Base-by-base conservation (phyloP, 2,888 invertebrate genomes). In the Trichogramma dendrolimi region DNA sequence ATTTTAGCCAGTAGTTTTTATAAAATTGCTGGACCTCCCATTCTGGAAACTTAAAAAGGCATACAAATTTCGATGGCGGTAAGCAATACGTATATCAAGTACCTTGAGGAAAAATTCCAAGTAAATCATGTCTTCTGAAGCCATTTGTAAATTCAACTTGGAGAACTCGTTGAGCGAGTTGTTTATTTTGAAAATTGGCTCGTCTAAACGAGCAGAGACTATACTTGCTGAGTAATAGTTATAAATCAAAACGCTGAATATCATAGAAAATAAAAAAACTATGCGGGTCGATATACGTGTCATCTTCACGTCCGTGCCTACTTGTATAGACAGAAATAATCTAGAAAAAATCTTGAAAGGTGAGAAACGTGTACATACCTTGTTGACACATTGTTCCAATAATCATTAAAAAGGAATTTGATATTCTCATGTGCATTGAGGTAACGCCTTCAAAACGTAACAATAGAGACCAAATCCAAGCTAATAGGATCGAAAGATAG, bases 201-300 rank as follows among this genome's bases (percentile, higher is more conserved):
- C 68, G 58, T 71, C 74, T 7, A 76, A 63, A 55, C 75, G 71
- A 4, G 72, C 72, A 1, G 76, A 75, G 4, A 76, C 75, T 5
- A 76, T 71, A 57, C 73, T 73, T 4, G 70, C 75, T 2, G 74
- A 71, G 47, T 76, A 76, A 61, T 75, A 76, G 65, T 75, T 76
- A 41, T 71, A 73, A 49, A 75, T 69, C 44, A 76, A 64, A 60
- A 75, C 69, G 41, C 73, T 71, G 58, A 75, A 75, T 4, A 74
- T 11, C 40, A 72, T 65, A 5, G 74, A 63, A 57, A 72, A 70
- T 5, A 74, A 61, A 5, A 74, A 64, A 8, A 70, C 73, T 4
- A 76, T 67, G 5, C 75, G 73, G 5, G 38, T 51, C 8, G 51
- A 39, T 6, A 10, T 27, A 6, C n/a, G 6, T 4, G 5, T 39